Evolutionary conservation across 2,113 vertebrate species (phyloP), one percentile per base, ranked within the genome.

Genomic region (Ceyx cyanopectus): DNA sequence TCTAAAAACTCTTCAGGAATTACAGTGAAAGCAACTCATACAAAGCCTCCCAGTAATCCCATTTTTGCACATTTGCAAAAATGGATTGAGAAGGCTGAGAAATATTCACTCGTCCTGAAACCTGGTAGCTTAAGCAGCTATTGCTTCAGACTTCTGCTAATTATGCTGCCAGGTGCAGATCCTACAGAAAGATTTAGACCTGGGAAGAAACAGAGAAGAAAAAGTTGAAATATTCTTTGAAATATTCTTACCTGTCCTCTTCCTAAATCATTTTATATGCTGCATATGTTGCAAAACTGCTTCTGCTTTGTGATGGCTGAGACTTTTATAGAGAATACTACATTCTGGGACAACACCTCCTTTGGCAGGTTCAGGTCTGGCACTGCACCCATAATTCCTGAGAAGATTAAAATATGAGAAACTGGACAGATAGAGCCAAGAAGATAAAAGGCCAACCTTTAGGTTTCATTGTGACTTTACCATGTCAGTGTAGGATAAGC

Each of bases 31-130:
- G 80, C 29, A 83, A 83, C 73, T 57, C 34, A 8, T 45, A 83
- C 85, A 96, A 90, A 96, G 68, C 90, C 60, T 87, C 48, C 73
- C 72, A 84, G 90, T 94, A 96, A 96, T 95, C 90, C 90, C 82
- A 91, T 95, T 96, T 95, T 80, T 92, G 92, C 68, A 90, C 85
- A 75, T 88, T 94, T 92, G 77, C 73, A 91, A 90, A 83, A 88
- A 81, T 56, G 90, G 76, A 92, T 81, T 78, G 80, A 81, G 77
- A 19, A 74, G 21, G 53, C 54, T 87, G 63, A 85, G 76, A 91
- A 76, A 87, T 21, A 67, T 74, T 89, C 60, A 65, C 40, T 50
- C 65, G 23, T 82, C 60, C 76, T 81, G 90, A 95, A 90, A 78
- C 22, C 40, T 60, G 4, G 4, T 40, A 65, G 85, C 82, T 93